Percentiles rank a stretch among this genome's conserved stretches.
phyloP scores from a whole-genome alignment of 2,888 invertebrate species.

The Coelinius sp. region DNA sequence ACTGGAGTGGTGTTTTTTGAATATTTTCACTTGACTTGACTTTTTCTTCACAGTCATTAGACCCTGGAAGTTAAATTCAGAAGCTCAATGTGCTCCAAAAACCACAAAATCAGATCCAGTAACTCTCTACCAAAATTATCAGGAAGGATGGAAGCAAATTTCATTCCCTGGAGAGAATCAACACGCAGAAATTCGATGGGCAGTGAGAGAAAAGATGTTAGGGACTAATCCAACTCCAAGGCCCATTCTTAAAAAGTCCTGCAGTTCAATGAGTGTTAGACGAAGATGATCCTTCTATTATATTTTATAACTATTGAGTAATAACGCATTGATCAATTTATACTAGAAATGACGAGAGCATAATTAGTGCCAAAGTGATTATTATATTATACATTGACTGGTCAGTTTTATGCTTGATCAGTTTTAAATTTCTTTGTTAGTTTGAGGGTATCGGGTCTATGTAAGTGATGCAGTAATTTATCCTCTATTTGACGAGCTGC shows the following conservation, averaged over 20 bases:
- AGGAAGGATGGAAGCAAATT: conserved; percentile 81
- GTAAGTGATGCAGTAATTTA: conserved; percentile 79
- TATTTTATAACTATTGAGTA: conserved; percentile 12
- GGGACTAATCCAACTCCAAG: conserved; percentile 69
- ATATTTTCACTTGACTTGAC: conserved; percentile 21
- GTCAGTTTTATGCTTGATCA: conserved; percentile 73
- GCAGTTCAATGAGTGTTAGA: conserved; percentile 52
- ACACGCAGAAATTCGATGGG: conserved; percentile 80
- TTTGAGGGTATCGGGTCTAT: conserved; percentile 74
- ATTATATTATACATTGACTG: conserved; percentile 1
- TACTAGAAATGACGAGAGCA: not conserved
- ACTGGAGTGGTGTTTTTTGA: conserved; percentile 10
- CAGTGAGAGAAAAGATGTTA: conserved; percentile 79
- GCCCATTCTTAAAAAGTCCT: conserved; percentile 56
- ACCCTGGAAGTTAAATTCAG: conserved; percentile 72
- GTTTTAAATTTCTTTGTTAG: conserved; percentile 74
- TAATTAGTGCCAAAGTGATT: no score
- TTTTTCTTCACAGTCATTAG: conserved; percentile 74
- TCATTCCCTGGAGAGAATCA: conserved; percentile 83
- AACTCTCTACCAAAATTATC: conserved; percentile 83
- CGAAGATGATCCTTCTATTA: conserved; percentile 51
- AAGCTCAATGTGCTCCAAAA: conserved; percentile 55
- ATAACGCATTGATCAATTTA: no score
- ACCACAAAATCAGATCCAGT: conserved; percentile 79
- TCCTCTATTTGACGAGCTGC: conserved; percentile 90